Base-by-base conservation (phyloP, 2,113 vertebrate species). In the Tauraco erythrolophus region DNA sequence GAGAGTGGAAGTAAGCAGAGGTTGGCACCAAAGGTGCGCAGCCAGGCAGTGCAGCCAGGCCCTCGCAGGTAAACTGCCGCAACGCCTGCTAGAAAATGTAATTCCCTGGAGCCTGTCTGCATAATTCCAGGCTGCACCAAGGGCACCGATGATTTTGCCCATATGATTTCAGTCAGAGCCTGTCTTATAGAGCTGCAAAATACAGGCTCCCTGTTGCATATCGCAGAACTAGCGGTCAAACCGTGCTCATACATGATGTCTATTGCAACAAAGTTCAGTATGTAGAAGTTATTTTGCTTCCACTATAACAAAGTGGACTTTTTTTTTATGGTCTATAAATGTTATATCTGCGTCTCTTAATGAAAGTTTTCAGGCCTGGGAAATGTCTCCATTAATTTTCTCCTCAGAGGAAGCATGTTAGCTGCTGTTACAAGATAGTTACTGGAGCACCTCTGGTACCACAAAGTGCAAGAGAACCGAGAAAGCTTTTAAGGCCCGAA, bases 221-320 rank as follows among this genome's bases (percentile, higher is more conserved):
- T 0, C 0, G 2, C 70, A 82, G 41, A 70, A 15, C 11, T 3
- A 23, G 12, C 0, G 0, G 4, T 19, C 81, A 46, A 1, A 7
- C 24, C 11, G 14, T 17, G 3, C 22, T 58, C 14, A 1, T 0
- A 6, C 5, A 23, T 35, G 45, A 23, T 6, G 39, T 1, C 7
- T 14, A 30, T 0, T n/a, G 30, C 68, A 60, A 50, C 60, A 21
- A 62, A 74, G 21, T 14, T 39, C 4, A 70, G 16, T 0, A 6
- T 1, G 19, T 14, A 53, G 4, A 50, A 62, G 37, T 46, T 37
- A 11, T 46, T 58, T 62, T 75, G 48, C 30, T 72, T 48, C 19
- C 8, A 15, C 22, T 48, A 10, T 13, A 92, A 68, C 28, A 45
- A 37, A 35, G 33, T 19, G 12, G 28, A 41, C 14, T 35, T 91